Evolutionary conservation across 1,140 invertebrate genomes (phyloP), one percentile per base, ranked within the genome.

Genomic region (Ganaspis sp.): DNA sequence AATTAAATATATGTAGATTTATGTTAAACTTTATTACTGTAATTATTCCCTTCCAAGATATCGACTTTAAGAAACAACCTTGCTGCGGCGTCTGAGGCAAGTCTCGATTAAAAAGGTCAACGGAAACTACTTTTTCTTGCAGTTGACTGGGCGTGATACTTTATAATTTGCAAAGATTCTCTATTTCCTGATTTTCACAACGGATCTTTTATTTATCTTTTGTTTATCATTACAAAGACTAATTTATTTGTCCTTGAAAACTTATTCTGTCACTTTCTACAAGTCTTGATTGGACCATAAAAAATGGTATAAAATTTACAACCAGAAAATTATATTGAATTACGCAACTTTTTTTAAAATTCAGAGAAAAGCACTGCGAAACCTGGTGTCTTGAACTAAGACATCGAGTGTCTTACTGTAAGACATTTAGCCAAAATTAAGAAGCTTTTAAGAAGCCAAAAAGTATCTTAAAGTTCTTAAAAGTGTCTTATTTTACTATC

Each of bases 21-120:
- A 64, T 64, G 58, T 64, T 15, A 64, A 64, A 34, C 9, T 64
- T 64, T 64, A 64, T 64, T 29, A 64, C 15, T 64, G 23, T 64
- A 29, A 15, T 29, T 8, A 64, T 29, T 29, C 29, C 4, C 58
- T 29, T 64, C 1, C 9, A 29, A 26, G 15, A 8, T 29, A 26
- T n/a, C 58, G 23, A 15, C 23, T 64, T 64, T 64, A 64, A 64
- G 54, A 29, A 29, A 29, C 4, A 64, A 64, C 58, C 23, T 64
- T 29, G 58, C 58, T 64, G n/a, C n/a, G n/a, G 45, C 1, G 58
- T 64, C 58, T 64, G 58, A 34, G 21, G 15, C 58, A 64, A 64
- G 58, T 64, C 58, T 64, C 58, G 26, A 64, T 34, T 29, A n/a
- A 64, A 26, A 15, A 64, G 58, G 58, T 64, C 11, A 9, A 29